Evolutionary conservation across 2,113 vertebrate genomes (phyloP), one percentile per base, ranked within the genome.

Genomic region (Coptodon bakossiorum): DNA sequence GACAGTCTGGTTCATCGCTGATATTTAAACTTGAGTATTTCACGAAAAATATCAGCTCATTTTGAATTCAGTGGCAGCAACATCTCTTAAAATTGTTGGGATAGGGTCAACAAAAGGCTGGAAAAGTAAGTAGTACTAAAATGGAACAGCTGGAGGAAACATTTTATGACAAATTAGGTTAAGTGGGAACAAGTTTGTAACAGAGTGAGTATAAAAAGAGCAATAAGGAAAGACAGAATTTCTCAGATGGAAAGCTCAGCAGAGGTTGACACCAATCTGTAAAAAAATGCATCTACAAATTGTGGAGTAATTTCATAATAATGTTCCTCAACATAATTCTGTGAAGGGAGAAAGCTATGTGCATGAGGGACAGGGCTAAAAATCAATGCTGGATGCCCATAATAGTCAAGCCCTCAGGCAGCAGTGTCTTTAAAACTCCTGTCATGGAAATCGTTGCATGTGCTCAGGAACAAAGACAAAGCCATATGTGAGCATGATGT

Each of bases 301-400:
- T 61, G 27, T 17, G 57, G 57, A 61, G 27, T 3, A 61, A 61
- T 10, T 31, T 34, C 61, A 66, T n/a, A 38, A 66, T 66, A 38
- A 66, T 66, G 34, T 66, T n/a, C 10, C 61, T 66, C 61, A 38
- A 38, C 31, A 66, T 66, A 36, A 66, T 38, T 36, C 34, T 66
- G 61, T n/a, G 61, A 38, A 38, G 17, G 34, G 61, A 38, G 61
- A 66, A 66, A n/a, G 0, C 0, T n/a, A 12, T n/a, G 61, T 38
- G 17, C 61, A 29, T 16, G 4, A 66, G 10, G 4, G 31, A 38
- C 31, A 7, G 19, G 31, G 0, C 31, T 66, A 36, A 36, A 66
- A 7, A 12, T 66, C 61, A 17, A n/a, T 66, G 31, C 17, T 36
- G 3, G 6, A 12, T 12, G 59, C 29, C 16, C 5, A 0, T 34